These are phyloP conservation scores for Carassius carassius DNA, from an alignment of 2,113 vertebrate genomes.

Conservation along the genomic window DNA sequence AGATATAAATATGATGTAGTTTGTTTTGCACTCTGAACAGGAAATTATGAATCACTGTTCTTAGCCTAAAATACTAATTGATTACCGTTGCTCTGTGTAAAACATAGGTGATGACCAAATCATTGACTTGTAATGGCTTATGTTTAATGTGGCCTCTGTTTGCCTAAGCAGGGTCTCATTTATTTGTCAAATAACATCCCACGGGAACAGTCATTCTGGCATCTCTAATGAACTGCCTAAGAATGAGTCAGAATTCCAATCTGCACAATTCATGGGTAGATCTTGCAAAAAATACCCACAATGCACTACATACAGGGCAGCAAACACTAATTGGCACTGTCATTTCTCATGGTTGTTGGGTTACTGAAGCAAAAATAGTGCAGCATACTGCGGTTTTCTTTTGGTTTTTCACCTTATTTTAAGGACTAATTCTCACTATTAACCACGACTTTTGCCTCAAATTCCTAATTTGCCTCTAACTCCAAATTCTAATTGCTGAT, in stretches of 20 bases:
- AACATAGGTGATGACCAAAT: not conserved
- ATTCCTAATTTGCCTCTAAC: too few relatives aligned
- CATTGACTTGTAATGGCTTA: not conserved
- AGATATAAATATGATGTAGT: not conserved
- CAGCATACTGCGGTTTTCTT: not conserved
- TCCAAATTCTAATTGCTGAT: too few relatives aligned
- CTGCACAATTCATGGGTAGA: not conserved
- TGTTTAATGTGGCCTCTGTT: constrained; percentile 24
- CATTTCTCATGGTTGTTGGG: not conserved
- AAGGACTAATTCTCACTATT: too few relatives aligned
- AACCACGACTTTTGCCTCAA: too few relatives aligned
- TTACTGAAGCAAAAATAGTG: constrained; percentile 31
- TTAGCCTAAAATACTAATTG: not conserved
- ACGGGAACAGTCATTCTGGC: constrained; percentile 9
- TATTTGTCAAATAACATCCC: constrained; percentile 32
- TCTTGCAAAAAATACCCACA: not conserved
- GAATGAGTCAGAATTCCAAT: constrained; percentile 9
- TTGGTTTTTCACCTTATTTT: too few relatives aligned
- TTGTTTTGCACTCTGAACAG: not conserved
- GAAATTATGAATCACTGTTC: not conserved
- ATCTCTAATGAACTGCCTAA: constrained; percentile 26
- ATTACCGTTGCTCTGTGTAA: not conserved
- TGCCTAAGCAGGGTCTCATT: not conserved
- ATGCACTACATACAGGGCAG: not conserved
- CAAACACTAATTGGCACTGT: constrained; percentile 25